These are phyloP conservation scores for Arctopsyche grandis DNA, from an alignment of 1,140 invertebrate species.

Conservation along the genomic window DNA sequence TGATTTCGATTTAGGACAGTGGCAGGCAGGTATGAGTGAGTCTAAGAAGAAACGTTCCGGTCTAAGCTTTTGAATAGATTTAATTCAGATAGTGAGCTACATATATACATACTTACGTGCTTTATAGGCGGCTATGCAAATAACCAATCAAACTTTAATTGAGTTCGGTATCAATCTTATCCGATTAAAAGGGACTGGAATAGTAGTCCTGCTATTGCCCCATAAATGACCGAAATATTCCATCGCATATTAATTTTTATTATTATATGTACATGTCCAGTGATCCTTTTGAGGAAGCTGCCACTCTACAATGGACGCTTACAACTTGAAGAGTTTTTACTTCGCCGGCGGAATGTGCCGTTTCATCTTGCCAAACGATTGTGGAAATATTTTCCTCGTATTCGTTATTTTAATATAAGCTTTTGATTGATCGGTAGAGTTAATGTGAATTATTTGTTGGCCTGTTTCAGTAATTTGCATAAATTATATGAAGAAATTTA, in stretches of 20 bases:
- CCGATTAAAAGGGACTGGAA: conserved; percentile 17
- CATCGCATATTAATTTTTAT: too few species aligned
- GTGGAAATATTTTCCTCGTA: neutral
- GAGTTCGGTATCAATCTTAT: conserved; percentile 48
- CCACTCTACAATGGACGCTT: neutral
- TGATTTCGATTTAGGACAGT: neutral
- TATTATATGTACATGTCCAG: too few species aligned
- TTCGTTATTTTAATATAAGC: neutral
- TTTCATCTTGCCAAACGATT: neutral
- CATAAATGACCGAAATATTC: neutral
- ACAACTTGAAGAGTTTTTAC: neutral
- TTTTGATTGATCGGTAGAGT: neutral
- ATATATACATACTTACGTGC: too few species aligned
- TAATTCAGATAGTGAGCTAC: conserved; percentile 23
- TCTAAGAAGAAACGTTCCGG: conserved; percentile 8
- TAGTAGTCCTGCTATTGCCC: neutral
- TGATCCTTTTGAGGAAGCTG: neutral
- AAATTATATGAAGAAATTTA: too few species aligned
- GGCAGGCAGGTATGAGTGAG: neutral
- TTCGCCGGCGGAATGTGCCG: neutral
- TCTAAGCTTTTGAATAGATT: conserved; percentile 43
- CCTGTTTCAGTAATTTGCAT: too few species aligned
- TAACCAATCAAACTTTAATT: conserved; percentile 52
- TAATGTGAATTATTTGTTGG: too few species aligned
- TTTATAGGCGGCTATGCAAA: conserved; percentile 42